phyloP scores from a whole-genome alignment of 92 coral and sea anemone species.

The Phenganax subtilis region DNA sequence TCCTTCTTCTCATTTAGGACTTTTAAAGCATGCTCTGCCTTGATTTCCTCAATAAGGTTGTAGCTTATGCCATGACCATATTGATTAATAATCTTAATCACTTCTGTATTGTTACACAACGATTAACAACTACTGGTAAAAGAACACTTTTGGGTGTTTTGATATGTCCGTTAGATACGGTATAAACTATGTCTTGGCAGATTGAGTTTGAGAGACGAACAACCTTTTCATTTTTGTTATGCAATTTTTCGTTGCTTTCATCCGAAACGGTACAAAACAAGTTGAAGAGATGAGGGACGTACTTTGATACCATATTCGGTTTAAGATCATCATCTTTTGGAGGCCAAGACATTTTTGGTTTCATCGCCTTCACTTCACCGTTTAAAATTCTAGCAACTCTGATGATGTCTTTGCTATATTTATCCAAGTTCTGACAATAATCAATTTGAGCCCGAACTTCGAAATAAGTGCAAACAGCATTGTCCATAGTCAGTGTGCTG shows the following conservation, averaged over 20 bases:
- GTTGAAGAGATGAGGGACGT: slow-evolving; percentile 40
- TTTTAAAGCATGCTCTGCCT: slow-evolving; percentile 42
- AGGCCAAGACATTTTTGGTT: slow-evolving; percentile 50
- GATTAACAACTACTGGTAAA: slow-evolving; percentile 42
- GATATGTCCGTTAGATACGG: slow-evolving; percentile 36
- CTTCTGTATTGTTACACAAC: slow-evolving; percentile 45
- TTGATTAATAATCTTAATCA: slow-evolving; percentile 39
- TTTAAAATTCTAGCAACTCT: slow-evolving; percentile 36
- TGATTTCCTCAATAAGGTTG: slow-evolving; percentile 43
- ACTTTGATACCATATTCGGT: neutral
- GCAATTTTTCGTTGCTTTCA: slow-evolving; percentile 39
- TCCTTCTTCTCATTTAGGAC: slow-evolving; percentile 38
- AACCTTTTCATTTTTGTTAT: slow-evolving; percentile 33
- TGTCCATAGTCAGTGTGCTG: neutral
- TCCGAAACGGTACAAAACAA: slow-evolving; percentile 40
- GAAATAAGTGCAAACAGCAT: neutral
- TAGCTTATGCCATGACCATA: slow-evolving; percentile 44
- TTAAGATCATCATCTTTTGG: slow-evolving; percentile 43
- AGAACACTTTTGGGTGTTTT: slow-evolving; percentile 34
- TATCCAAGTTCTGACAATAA: slow-evolving; percentile 18
- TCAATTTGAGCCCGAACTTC: neutral
- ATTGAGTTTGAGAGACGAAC: slow-evolving; percentile 39
- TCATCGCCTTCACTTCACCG: slow-evolving; percentile 38
- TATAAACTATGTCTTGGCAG: slow-evolving; percentile 33
- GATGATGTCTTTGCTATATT: slow-evolving; percentile 29